A percentile compares a stretch with the other conserved stretches of the same genome.
Evolutionary conservation across 2,113 vertebrate genomes (phyloP).

Genomic region (Corythaixoides concolor): DNA sequence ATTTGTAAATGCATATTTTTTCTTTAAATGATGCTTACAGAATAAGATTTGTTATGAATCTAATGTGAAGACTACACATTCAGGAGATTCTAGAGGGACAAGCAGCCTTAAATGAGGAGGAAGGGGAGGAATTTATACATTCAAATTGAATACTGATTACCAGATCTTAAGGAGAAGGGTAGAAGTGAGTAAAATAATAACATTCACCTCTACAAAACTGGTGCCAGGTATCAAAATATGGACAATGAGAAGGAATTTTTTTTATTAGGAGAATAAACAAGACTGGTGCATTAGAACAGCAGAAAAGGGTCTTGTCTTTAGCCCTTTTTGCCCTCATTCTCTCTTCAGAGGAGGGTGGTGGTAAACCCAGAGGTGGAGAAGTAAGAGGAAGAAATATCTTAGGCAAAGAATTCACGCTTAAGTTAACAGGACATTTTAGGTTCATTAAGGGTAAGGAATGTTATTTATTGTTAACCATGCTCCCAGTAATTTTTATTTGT

Average conservation of each 20-base stretch:
- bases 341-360: not conserved
- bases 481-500: not conserved
- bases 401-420: not conserved
- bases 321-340: not conserved
- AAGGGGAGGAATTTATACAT: not conserved
- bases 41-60: not conserved
- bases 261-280: not conserved
- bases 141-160: not conserved
- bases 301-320: not conserved
- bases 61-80: not conserved
- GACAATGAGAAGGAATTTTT: not conserved
- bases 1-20: not conserved
- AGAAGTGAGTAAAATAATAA: not conserved
- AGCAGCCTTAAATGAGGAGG: not conserved
- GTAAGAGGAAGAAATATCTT: not conserved
- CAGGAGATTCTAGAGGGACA: not conserved
- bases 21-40: not conserved
- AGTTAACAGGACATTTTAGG: not conserved
- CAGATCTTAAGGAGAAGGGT: not conserved
- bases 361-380: accelerated
- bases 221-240: not conserved
- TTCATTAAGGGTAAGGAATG: not conserved
- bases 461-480: not conserved
- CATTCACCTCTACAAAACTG: not conserved
- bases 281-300: not conserved